Base-by-base conservation (phyloP, 1,140 invertebrate species). In the Hypothenemus hampei region DNA sequence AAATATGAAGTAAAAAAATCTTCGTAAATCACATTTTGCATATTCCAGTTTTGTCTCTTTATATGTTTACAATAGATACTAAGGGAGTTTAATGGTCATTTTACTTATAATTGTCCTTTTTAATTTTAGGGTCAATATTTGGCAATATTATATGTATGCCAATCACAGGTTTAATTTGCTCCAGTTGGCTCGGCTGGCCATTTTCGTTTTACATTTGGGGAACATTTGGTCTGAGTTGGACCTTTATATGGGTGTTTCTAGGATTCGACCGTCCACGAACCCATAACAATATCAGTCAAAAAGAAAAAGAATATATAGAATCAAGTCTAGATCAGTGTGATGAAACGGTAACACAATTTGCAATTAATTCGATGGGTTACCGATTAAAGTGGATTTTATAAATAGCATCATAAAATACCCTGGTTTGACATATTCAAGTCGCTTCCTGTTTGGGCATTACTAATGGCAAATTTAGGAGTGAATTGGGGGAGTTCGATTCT, bases 401-500 rank as follows among this genome's bases (percentile, higher is more conserved):
- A 6, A 29, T 36, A 45, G 26, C 31, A 57, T 22, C 43, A 74
- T 18, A 56, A 53, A 20, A 84, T 81, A 15, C 91, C 91, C 2
- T 94, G 89, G 90, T 75, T 72, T 29, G 71, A 77, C 2, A 89
- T 97, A 16, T 72, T 87, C 0, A 86, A 77, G 0, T 91, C 89
- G 1, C 43, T 81, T 3, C 87, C 92, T 0, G 83, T 96, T 58
- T 91, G 86, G 86, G 84, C 91, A 0, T 73, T 95, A 7, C 78
- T 91, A 31, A 69, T 92, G 0, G 82, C 81, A 0, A 89, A 96
- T 65, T 86, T 89, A 66, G 84, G 88, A 0, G 87, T 93, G 64
- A 91, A 90, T 65, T 97, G 92, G 93, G 91, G 91, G 1, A 93
- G 90, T 66, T 94, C 92, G 73, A 94, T 88, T 3, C 77, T 98